Conservation (phyloP, 1,140 invertebrate genomes). For the Agrypnia vestita region DNA sequence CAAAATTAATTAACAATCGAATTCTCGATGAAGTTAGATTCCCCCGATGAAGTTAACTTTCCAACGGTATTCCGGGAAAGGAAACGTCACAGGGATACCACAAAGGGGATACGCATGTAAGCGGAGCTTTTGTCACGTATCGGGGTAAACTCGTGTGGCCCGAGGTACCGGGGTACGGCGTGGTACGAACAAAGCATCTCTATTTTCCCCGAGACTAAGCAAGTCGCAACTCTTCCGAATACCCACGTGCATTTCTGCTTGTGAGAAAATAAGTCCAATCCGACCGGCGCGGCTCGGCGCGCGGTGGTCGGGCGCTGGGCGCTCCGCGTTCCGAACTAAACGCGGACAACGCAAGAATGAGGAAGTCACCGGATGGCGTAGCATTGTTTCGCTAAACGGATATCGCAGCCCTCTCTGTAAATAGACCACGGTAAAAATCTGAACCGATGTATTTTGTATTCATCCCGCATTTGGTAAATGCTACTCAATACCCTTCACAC, state of each 20-base stretch:
- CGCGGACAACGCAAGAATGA: slow-evolving; percentile 49
- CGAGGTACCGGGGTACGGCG: not conserved
- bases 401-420: slow-evolving; percentile 7
- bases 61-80: slow-evolving; percentile 29
- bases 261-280: slow-evolving; percentile 58
- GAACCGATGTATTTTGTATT: not conserved
- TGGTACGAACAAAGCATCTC: slow-evolving; percentile 50
- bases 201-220: slow-evolving; percentile 43
- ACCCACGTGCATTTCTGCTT: slow-evolving; percentile 54
- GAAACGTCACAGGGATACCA: slow-evolving; percentile 8
- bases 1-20: too few relatives aligned
- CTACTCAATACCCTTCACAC: too few relatives aligned
- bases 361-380: slow-evolving; percentile 45
- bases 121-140: slow-evolving; percentile 57
- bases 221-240: slow-evolving; percentile 37
- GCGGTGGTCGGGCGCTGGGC: not conserved
- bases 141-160: slow-evolving; percentile 59
- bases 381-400: slow-evolving; percentile 27
- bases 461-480: too few relatives aligned
- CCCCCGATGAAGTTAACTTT: too few relatives aligned
- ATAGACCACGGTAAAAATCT: slow-evolving; percentile 1
- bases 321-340: slow-evolving; percentile 18
- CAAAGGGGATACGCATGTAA: slow-evolving; percentile 22
- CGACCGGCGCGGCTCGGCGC: not conserved
- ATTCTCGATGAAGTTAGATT: too few relatives aligned